Conservation (phyloP, 2,888 invertebrate genomes). For the Agonopterix alstromeriana region DNA sequence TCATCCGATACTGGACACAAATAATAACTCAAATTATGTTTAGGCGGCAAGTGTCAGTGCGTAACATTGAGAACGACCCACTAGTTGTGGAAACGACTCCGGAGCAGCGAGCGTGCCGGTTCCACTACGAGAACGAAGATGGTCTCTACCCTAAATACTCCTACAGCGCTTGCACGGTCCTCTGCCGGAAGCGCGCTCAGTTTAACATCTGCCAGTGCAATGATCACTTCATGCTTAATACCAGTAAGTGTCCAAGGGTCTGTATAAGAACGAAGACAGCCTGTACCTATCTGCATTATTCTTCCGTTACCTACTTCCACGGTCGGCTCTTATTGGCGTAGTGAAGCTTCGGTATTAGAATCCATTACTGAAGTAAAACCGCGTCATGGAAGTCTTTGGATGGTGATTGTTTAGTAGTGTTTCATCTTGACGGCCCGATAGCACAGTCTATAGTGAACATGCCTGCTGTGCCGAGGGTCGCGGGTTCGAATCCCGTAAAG, state of each 20-base stretch:
- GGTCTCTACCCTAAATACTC: constrained; percentile 82
- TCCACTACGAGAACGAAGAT: constrained; percentile 79
- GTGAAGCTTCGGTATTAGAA: too few relatives aligned
- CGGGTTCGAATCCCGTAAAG: too few relatives aligned
- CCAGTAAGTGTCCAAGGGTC: constrained; percentile 50
- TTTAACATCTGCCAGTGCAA: constrained; percentile 79
- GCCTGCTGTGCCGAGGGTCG: too few relatives aligned
- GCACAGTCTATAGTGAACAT: too few relatives aligned
- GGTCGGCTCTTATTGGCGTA: too few relatives aligned
- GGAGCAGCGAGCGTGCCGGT: constrained; percentile 82
- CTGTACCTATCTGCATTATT: neutral
- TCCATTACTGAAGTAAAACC: too few relatives aligned
- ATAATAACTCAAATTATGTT: neutral
- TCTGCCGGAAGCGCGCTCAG: constrained; percentile 81
- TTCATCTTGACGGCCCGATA: too few relatives aligned
- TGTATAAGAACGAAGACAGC: neutral
- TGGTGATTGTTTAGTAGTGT: too few relatives aligned
- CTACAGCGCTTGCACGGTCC: constrained; percentile 83
- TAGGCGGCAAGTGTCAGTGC: constrained; percentile 72
- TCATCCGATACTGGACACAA: too few relatives aligned
- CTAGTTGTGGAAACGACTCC: constrained; percentile 78
- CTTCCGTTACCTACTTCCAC: too few relatives aligned
- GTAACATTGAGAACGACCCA: constrained; percentile 83
- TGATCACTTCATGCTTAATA: constrained; percentile 82
- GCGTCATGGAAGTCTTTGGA: too few relatives aligned